Evolutionary conservation across 2,888 invertebrate genomes (phyloP), one percentile per base, ranked within the genome.

Genomic region (Apomyelois bistriatella): DNA sequence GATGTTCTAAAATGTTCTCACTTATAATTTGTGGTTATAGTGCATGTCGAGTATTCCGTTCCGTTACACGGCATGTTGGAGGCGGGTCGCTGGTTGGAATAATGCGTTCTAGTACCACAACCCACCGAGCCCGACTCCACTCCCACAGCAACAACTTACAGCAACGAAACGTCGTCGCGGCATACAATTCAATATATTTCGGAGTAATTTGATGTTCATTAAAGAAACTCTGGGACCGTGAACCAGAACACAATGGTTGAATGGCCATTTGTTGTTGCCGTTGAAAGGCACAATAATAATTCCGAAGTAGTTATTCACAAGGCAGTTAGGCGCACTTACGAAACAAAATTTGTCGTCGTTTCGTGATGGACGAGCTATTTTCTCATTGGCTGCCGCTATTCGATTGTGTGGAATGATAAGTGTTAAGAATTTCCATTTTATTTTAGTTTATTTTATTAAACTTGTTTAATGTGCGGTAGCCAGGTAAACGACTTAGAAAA

Each of bases 201-300:
- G 72, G 81, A 79, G 86, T 87, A 89, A 90, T 89, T 90, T 89
- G 87, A 85, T 84, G 90, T 89, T 89, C 90, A 89, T 90, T 90
- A 90, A 81, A 89, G 89, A 84, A 86, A 81, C 84, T 81, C 83
- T 84, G 87, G 79, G 86, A 89, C 89, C 90, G 88, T 89, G 89
- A 89, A 89, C 87, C 85, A 85, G 85, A 87, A 87, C 82, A 90
- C 88, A 90, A 90, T 89, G 89, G 88, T 80, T 90, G 89, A 90
- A 89, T 90, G 81, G 85, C 86, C 88, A 88, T 88, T 89, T 88
- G 84, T 85, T 79, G 85, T 72, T 74, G 83, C 81, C 74, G 88
- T 85, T 87, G 89, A 88, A 88, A 89, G 85, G 79, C 80, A 81
- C 80, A 79, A 86, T 82, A 83, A 85, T 82, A 82, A 83, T 84